phyloP scores from a whole-genome alignment of 2,888 invertebrate genomes.

The Podabrus alpinus region DNA sequence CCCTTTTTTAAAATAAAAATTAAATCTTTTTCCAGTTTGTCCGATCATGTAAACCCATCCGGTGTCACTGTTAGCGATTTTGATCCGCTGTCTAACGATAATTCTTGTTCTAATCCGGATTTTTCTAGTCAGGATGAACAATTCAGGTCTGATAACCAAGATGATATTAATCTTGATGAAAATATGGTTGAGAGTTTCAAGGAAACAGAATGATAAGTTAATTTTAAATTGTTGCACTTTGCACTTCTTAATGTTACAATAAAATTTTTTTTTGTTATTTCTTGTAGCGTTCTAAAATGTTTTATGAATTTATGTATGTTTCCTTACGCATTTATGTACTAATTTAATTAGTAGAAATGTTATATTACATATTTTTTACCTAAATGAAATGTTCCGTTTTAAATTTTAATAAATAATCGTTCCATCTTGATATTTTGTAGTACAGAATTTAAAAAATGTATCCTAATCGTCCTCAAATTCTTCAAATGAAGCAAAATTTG shows the following conservation, averaged over 20 bases:
- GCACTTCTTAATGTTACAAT: background rate
- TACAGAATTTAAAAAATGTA: background rate
- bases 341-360: background rate
- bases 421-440: background rate
- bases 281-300: background rate
- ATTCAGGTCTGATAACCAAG: background rate
- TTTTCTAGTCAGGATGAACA: background rate
- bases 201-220: background rate
- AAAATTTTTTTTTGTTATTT: background rate
- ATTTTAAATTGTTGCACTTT: background rate
- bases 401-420: background rate
- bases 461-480: background rate
- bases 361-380: background rate
- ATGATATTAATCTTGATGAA: background rate
- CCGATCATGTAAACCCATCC: constrained; percentile 4
- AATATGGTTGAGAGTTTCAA: background rate
- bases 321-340: background rate
- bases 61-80: background rate
- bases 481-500: too few species aligned
- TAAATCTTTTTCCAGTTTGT: constrained; percentile 21
- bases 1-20: constrained; percentile 20
- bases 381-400: background rate
- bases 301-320: background rate
- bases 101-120: background rate
- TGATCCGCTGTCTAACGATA: background rate